These are phyloP conservation scores for Dolomedes plantarius DNA, from an alignment of 2,888 invertebrate species.

Conservation along the genomic window DNA sequence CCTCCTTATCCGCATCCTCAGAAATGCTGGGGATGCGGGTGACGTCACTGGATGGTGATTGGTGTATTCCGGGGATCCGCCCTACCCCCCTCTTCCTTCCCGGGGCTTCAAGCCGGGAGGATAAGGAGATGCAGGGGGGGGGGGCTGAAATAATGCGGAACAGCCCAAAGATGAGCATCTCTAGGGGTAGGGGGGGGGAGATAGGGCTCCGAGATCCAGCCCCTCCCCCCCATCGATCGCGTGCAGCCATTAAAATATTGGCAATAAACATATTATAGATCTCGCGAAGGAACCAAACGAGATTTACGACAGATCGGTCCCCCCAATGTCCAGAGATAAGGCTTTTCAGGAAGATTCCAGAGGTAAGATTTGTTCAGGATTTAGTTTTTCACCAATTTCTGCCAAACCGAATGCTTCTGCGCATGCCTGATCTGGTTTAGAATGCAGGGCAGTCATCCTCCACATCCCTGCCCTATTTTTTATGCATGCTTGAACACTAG, in stretches of 20 bases:
- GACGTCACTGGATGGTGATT: constrained; percentile 67
- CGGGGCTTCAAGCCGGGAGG: constrained; percentile 24
- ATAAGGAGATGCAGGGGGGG: background rate
- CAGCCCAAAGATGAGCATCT: constrained; percentile 69
- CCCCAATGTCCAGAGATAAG: constrained; percentile 23
- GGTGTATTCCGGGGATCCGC: constrained; percentile 56
- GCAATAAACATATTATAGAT: constrained; percentile 68
- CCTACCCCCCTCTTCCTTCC: constrained; percentile 22
- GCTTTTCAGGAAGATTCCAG: constrained; percentile 11
- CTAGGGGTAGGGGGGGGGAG: background rate
- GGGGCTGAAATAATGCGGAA: constrained; percentile 48
- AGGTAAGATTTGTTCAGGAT: constrained; percentile 60
- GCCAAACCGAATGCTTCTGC: constrained; percentile 12
- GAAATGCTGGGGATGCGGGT: constrained; percentile 33
- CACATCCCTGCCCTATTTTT: constrained; percentile 3
- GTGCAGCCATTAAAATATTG: constrained; percentile 58
- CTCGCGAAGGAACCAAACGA: constrained; percentile 6
- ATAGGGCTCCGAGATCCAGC: constrained; percentile 40
- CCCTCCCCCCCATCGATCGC: constrained; percentile 19
- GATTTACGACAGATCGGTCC: constrained; percentile 49
- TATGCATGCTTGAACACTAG: constrained; percentile 7
- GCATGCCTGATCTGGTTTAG: constrained; percentile 42
- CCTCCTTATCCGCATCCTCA: constrained; percentile 34
- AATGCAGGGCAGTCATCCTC: constrained; percentile 16
- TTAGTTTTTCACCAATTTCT: constrained; percentile 41